Evolutionary conservation across 2,797 vertebrate species (phyloP), one percentile per base, ranked within the genome.

Genomic region (Crypturellus tataupa): DNA sequence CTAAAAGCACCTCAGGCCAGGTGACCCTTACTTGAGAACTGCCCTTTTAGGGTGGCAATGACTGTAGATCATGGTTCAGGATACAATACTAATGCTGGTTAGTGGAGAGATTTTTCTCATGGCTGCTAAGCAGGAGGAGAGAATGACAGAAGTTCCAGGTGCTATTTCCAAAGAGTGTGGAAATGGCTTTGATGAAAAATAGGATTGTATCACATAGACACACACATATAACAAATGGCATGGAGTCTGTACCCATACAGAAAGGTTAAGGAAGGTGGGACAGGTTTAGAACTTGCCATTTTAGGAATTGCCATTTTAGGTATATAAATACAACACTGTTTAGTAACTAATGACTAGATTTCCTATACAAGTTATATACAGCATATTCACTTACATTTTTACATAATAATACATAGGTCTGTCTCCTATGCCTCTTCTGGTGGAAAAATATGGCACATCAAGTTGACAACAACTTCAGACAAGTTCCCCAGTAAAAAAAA

Each of bases 351-450:
- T 68, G 55, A 42, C 80, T 86, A 70, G 10, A 59, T 60, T 91
- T 91, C 58, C 40, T 60, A 91, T 31, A 14, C 47, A 68, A 12
- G 19, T 65, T 95, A 95, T 85, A 24, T 93, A 86, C 91, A 96
- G 17, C 46, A 80, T n/a, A 49, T 69, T 79, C 56, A 67, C 2
- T 70, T 65, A 15, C 9, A 91, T 89, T 67, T 97, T 95, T 94
- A 88, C 85, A 96, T 46, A 84, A 69, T 55, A 62, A 75, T 64
- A 67, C 39, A 84, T 15, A 80, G 77, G 42, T 90, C 40, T 87
- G 82, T 17, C 39, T 35, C 27, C 35, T 40, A 60, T n/a, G 62
- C 12, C 29, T 67, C 69, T 69, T 85, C 31, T 65, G 63, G 55
- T 83, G 37, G 62, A 87, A 93, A 80, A 60, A 85, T 16, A 12